Evolutionary conservation across 2,797 vertebrate species (phyloP).

Genomic region (Sylvilagus floridanus): DNA sequence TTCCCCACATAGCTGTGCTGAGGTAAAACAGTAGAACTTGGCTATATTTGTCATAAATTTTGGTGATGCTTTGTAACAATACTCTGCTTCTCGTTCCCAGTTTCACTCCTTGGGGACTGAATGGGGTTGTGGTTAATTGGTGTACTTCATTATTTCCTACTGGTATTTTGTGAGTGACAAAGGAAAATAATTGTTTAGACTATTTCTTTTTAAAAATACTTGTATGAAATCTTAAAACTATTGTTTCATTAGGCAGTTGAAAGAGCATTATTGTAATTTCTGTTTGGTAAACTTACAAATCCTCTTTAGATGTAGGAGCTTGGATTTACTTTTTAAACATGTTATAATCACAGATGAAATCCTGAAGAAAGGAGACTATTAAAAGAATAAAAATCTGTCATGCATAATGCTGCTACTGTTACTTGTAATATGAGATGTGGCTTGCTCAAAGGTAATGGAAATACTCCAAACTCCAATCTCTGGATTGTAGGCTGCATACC

Average conservation of each 20-base stretch:
- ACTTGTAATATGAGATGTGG: background rate
- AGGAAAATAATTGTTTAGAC: background rate
- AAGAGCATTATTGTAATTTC: background rate
- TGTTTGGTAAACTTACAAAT: background rate
- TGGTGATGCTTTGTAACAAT: too few species aligned
- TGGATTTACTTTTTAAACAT: background rate
- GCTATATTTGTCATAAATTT: too few species aligned
- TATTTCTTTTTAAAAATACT: background rate
- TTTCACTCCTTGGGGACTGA: too few species aligned
- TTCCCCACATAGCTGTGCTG: too few species aligned
- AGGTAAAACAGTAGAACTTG: too few species aligned
- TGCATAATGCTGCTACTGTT: background rate
- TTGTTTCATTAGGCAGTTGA: background rate
- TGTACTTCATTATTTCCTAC: background rate
- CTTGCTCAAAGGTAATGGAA: background rate
- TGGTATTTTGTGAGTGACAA: background rate
- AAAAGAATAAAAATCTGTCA: background rate
- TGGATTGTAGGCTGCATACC: background rate
- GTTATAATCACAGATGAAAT: background rate
- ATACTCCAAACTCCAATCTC: background rate
- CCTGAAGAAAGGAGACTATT: background rate
- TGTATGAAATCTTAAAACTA: background rate
- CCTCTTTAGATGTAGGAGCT: background rate
- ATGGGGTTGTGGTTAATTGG: background rate
- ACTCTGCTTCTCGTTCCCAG: too few species aligned